Percentiles rank a stretch among this genome's conserved stretches.
Evolutionary conservation across 2,888 invertebrate genomes (phyloP).

Genomic region (Synergus japonicus): DNA sequence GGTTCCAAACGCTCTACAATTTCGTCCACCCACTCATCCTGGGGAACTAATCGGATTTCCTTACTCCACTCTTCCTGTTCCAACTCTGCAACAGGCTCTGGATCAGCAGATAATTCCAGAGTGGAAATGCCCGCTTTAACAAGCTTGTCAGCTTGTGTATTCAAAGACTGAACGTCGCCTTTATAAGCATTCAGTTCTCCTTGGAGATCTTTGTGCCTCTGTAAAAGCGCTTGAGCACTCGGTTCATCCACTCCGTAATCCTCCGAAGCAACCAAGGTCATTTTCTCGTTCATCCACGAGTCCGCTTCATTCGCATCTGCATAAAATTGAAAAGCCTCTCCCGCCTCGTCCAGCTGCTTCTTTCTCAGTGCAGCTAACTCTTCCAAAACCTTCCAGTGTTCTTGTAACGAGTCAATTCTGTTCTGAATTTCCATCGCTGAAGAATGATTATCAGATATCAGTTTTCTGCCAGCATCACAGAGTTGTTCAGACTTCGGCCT

Average conservation of each 20-base stretch:
- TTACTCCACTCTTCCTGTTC: slow-evolving; percentile 76
- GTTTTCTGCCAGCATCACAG: slow-evolving; percentile 84
- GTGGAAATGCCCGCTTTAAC: slow-evolving; percentile 87
- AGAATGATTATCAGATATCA: slow-evolving; percentile 90
- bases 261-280: slow-evolving; percentile 91
- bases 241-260: slow-evolving; percentile 97
- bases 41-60: slow-evolving; percentile 90
- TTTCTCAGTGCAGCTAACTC: slow-evolving; percentile 87
- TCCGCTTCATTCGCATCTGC: slow-evolving; percentile 98
- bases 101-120: slow-evolving; percentile 78
- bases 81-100: slow-evolving; percentile 74
- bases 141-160: slow-evolving; percentile 87
- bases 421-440: slow-evolving; percentile 89
- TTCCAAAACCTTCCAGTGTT: slow-evolving; percentile 94
- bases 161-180: slow-evolving; percentile 90
- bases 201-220: slow-evolving; percentile 91
- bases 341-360: slow-evolving; percentile 90
- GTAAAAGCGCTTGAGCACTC: slow-evolving; percentile 91
- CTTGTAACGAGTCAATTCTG: slow-evolving; percentile 87
- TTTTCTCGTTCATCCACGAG: slow-evolving; percentile 97
- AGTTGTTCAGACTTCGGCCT: slow-evolving; percentile 85
- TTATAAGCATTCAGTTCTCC: slow-evolving; percentile 93
- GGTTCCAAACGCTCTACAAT: slow-evolving; percentile 91
- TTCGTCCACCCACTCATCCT: slow-evolving; percentile 96
- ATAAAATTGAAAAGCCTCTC: slow-evolving; percentile 97